Conservation (phyloP, 1,140 invertebrate genomes). For the Conus betulinus region DNA sequence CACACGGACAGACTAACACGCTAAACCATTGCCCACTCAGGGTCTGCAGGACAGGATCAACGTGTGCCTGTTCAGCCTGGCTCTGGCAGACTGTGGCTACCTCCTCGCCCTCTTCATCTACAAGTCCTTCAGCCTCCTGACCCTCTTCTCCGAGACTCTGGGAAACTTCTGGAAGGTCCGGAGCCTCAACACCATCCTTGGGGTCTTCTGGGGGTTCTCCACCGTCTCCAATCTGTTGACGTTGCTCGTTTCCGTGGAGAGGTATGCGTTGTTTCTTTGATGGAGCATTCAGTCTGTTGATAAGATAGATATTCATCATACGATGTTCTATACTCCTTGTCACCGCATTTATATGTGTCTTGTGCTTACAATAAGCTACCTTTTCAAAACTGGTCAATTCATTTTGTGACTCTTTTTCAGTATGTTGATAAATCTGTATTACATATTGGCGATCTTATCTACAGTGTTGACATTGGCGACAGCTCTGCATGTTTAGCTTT, state of each 20-base stretch:
- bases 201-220: slow-evolving; percentile 23
- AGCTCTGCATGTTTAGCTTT: too few species aligned
- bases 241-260: slow-evolving; percentile 16
- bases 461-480: too few species aligned
- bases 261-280: neutral
- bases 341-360: too few species aligned
- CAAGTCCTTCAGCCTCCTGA: slow-evolving; percentile 26
- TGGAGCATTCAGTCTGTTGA: too few species aligned
- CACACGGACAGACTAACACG: too few species aligned
- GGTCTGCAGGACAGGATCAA: slow-evolving; percentile 27
- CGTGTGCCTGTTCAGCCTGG: slow-evolving; percentile 32
- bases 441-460: too few species aligned
- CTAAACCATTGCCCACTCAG: neutral
- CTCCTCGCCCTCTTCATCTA: slow-evolving; percentile 9
- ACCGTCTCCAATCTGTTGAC: slow-evolving; percentile 1
- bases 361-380: too few species aligned
- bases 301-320: too few species aligned
- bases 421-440: too few species aligned
- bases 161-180: slow-evolving; percentile 23
- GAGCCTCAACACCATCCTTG: slow-evolving; percentile 22
- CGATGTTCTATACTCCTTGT: too few species aligned
- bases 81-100: slow-evolving; percentile 22
- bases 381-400: too few species aligned
- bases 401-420: too few species aligned
- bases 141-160: neutral